A percentile compares a stretch with the other conserved stretches of the same genome.
Conservation (phyloP, 2,888 invertebrate species). For the Agriopis aurantiaria region DNA sequence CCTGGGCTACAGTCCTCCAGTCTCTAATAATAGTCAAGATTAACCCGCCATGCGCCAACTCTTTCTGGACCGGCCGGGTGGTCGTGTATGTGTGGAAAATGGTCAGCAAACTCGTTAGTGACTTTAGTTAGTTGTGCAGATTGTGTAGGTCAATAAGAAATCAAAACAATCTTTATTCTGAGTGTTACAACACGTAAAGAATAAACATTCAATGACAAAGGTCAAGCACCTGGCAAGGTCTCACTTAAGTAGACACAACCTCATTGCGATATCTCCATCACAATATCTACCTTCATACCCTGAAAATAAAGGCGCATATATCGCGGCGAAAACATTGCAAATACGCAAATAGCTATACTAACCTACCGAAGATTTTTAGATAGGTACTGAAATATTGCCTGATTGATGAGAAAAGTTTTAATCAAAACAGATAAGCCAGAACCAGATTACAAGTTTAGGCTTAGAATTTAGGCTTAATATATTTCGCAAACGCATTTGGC, state of each 20-base stretch:
- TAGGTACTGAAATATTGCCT: neutral
- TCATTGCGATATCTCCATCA: neutral
- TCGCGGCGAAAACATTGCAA: no score
- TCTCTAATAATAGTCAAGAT: no score
- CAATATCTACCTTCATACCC: neutral
- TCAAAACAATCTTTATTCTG: neutral
- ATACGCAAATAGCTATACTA: neutral
- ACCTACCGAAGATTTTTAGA: neutral
- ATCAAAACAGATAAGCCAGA: neutral
- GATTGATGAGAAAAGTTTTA: neutral
- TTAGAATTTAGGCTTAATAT: no score
- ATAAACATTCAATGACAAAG: constrained; percentile 18
- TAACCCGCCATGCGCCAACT: no score
- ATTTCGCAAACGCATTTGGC: no score
- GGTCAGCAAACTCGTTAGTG: no score
- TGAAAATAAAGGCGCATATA: neutral
- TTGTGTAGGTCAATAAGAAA: no score
- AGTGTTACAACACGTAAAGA: neutral
- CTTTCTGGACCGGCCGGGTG: no score
- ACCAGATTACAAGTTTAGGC: neutral
- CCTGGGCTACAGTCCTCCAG: no score
- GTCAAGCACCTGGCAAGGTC: constrained; percentile 21
- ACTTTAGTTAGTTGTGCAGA: no score
- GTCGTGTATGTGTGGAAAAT: no score
- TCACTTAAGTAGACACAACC: no score